Conservation (phyloP, 1,140 invertebrate genomes). For the Protaetia brevitarsis region DNA sequence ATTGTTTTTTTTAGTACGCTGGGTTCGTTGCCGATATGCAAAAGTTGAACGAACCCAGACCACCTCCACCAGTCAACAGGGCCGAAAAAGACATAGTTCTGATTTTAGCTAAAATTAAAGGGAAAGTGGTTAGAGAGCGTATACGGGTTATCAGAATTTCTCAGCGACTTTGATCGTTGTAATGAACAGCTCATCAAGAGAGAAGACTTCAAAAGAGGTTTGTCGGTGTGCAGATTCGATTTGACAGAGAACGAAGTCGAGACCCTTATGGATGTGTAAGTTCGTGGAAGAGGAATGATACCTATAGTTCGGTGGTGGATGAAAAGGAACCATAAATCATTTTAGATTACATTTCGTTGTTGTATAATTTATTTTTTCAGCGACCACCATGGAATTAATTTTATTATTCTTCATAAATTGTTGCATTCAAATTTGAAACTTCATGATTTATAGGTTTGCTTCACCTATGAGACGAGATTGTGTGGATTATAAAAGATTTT, state of each 20-base stretch:
- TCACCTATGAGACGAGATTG: constrained; percentile 54
- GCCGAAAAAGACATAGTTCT: constrained; percentile 61
- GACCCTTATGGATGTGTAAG: constrained; percentile 60
- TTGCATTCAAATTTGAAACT: too few relatives aligned
- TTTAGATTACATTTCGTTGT: too few relatives aligned
- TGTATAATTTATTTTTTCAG: too few relatives aligned
- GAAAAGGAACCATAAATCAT: neutral
- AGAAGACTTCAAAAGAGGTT: constrained; percentile 61
- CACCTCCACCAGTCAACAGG: constrained; percentile 32
- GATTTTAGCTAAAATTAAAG: constrained; percentile 68
- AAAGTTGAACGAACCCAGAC: constrained; percentile 43
- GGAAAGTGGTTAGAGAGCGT: constrained; percentile 64
- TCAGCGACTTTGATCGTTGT: constrained; percentile 59
- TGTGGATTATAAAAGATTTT: constrained; percentile 65
- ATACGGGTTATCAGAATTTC: constrained; percentile 60
- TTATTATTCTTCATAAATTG: too few relatives aligned
- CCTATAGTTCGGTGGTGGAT: neutral
- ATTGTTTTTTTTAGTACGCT: constrained; percentile 29
- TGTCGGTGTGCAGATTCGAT: constrained; percentile 59
- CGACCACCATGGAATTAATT: too few relatives aligned
- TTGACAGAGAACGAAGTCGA: constrained; percentile 59
- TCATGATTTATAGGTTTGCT: constrained; percentile 64
- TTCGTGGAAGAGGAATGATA: constrained; percentile 17
- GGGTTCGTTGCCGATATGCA: constrained; percentile 43
- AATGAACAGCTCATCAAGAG: constrained; percentile 59